Conservation (phyloP, 2,797 vertebrate species). For the Mormyrus proboscirostris region DNA sequence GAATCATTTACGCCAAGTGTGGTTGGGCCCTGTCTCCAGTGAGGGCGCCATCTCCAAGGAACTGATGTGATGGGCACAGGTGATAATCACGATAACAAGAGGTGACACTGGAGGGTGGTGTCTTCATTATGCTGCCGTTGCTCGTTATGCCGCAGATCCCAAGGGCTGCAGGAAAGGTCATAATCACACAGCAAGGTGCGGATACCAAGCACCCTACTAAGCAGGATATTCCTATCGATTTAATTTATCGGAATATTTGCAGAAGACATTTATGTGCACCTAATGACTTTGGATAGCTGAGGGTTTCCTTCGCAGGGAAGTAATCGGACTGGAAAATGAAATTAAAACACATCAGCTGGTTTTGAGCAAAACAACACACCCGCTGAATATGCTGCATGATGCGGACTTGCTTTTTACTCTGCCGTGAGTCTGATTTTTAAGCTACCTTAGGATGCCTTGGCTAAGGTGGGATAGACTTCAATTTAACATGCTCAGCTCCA, state of each 20-base stretch:
- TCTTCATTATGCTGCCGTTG: background rate
- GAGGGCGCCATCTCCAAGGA: background rate
- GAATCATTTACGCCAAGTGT: background rate
- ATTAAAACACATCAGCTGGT: background rate
- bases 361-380: background rate
- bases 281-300: background rate
- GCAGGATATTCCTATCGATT: background rate
- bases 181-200: background rate
- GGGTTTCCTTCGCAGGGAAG: background rate
- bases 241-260: background rate
- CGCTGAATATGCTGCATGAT: background rate
- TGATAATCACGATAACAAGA: slow-evolving; percentile 7
- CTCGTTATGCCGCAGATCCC: background rate
- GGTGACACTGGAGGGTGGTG: background rate
- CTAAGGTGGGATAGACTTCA: background rate
- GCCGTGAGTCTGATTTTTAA: too few species aligned
- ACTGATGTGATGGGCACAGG: background rate
- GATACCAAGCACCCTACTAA: background rate
- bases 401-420: background rate
- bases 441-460: background rate
- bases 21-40: background rate
- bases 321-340: background rate
- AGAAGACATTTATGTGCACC: background rate
- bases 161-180: background rate
- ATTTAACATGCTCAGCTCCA: background rate